These are phyloP conservation scores for Chrysochloris asiatica DNA, from an alignment of 2,113 vertebrate genomes.

Conservation along the genomic window DNA sequence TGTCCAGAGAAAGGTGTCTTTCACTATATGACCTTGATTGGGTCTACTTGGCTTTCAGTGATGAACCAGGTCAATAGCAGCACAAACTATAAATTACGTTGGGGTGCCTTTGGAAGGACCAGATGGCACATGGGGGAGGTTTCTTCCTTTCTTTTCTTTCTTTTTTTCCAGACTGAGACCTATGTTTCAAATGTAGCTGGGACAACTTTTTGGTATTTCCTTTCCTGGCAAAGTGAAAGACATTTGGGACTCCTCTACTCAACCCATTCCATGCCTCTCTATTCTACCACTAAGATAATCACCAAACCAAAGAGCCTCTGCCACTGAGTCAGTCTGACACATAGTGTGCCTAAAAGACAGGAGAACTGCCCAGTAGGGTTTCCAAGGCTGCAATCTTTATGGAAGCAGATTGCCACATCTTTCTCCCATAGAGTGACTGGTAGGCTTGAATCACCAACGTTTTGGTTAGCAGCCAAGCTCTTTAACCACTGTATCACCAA, in stretches of 20 bases:
- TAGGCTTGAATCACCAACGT: too few relatives aligned
- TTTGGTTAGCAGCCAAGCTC: too few relatives aligned
- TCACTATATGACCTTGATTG: slow-evolving; percentile 8
- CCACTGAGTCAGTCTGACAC: too few relatives aligned
- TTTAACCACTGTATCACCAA: too few relatives aligned
- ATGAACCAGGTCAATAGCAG: slow-evolving; percentile 1
- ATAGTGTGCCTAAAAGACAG: too few relatives aligned
- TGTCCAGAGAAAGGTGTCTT: slow-evolving; percentile 35
- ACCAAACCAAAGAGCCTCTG: too few relatives aligned
- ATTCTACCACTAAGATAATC: background rate
- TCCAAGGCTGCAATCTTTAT: too few relatives aligned
- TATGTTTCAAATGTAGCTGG: slow-evolving; percentile 25
- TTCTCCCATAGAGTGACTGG: too few relatives aligned
- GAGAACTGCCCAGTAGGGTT: too few relatives aligned
- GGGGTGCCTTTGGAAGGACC: background rate
- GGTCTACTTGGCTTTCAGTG: background rate
- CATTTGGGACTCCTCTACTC: background rate
- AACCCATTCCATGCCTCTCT: background rate
- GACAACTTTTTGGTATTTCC: background rate
- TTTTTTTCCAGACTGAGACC: background rate
- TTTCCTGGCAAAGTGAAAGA: background rate
- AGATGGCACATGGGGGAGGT: background rate
- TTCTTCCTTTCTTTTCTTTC: background rate
- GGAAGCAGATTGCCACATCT: too few relatives aligned
- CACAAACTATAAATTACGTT: slow-evolving; percentile 27